Evolutionary conservation across 2,113 vertebrate species (phyloP).

Genomic region (Otis tarda): DNA sequence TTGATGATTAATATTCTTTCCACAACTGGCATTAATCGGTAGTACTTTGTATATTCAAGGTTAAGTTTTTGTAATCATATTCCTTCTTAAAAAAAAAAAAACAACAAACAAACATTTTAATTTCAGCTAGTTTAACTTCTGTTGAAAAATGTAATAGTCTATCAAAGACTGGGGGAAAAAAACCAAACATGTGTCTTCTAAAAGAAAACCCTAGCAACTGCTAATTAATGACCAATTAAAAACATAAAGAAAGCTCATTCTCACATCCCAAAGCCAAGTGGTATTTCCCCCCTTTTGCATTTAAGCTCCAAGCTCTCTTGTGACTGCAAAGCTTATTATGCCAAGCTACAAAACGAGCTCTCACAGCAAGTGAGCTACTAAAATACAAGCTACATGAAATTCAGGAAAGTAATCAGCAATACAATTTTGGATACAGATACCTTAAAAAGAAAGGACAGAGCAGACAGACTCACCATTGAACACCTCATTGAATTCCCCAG

Average conservation of each 20-base stretch:
- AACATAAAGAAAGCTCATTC: neutral
- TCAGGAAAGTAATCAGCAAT: neutral
- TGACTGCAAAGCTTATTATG: neutral
- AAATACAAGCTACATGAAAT: neutral
- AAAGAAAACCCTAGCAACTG: neutral
- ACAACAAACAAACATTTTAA: neutral
- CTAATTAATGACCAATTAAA: neutral
- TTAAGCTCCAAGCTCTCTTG: neutral
- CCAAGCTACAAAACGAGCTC: neutral
- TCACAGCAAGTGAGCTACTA: neutral
- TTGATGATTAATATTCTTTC: neutral
- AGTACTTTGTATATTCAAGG: neutral
- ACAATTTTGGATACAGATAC: neutral
- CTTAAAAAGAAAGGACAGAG: neutral
- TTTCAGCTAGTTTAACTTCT: neutral
- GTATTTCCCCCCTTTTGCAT: neutral
- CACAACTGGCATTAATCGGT: neutral
- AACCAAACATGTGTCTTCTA: neutral
- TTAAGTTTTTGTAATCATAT: neutral
- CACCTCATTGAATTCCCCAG: conserved; percentile 97
- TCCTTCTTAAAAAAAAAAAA: neutral
- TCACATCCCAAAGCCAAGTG: neutral
- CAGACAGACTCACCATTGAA: conserved; percentile 89
- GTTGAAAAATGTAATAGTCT: neutral
- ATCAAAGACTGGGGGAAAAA: neutral